These are phyloP conservation scores for Autographa pulchrina DNA, from an alignment of 2,888 invertebrate genomes.

Conservation along the genomic window DNA sequence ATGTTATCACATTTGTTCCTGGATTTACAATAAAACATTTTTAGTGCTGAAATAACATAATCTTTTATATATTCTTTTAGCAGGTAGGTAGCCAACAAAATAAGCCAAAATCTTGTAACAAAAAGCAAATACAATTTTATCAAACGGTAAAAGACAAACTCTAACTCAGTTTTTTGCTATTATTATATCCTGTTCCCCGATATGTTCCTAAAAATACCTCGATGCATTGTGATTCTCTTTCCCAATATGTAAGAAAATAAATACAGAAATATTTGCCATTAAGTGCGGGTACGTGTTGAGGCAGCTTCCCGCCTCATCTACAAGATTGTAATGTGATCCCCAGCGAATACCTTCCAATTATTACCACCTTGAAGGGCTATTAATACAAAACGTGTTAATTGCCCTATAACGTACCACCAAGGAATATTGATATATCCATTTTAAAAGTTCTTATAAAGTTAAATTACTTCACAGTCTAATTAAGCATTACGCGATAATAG, in stretches of 20 bases:
- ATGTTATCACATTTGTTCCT: slow-evolving; percentile 59
- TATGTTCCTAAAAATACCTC: too few species aligned
- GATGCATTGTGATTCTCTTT: too few species aligned
- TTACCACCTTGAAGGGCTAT: slow-evolving; percentile 4
- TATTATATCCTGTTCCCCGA: too few species aligned
- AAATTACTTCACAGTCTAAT: not conserved
- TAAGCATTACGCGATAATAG: too few species aligned
- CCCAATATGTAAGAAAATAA: not conserved
- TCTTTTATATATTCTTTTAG: too few species aligned
- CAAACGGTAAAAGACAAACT: too few species aligned
- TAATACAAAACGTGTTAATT: slow-evolving; percentile 2
- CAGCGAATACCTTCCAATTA: slow-evolving; percentile 1
- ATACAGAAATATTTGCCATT: not conserved
- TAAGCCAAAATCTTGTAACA: too few species aligned
- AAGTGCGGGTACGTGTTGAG: not conserved
- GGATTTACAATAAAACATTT: slow-evolving; percentile 15
- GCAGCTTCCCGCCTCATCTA: not conserved
- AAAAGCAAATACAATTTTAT: too few species aligned
- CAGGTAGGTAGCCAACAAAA: too few species aligned
- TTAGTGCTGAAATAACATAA: too few species aligned
- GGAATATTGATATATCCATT: not conserved
- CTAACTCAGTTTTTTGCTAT: too few species aligned
- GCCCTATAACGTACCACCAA: not conserved
- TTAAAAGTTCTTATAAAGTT: not conserved
- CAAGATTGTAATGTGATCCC: slow-evolving; percentile 4